phyloP scores from a whole-genome alignment of 2,113 vertebrate species.

The Ptilorrhoa leucosticta region DNA sequence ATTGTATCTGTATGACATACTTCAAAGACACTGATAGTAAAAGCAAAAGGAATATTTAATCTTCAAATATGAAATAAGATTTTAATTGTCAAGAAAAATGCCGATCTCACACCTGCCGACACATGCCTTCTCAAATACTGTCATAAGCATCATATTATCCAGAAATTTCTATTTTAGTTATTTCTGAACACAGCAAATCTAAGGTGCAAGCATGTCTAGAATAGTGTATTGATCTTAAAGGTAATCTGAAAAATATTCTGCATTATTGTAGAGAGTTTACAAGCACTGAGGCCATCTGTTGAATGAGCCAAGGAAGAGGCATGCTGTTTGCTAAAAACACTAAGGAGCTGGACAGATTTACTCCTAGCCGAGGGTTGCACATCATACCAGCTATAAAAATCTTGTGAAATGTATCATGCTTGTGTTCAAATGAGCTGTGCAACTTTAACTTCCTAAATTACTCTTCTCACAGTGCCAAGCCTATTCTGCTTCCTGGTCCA shows the following conservation, averaged over 20 bases:
- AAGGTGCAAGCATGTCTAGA: not conserved
- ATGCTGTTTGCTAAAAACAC: not conserved
- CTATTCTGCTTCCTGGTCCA: not conserved
- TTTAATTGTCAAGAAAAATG: constrained; percentile 17
- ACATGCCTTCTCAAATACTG: not conserved
- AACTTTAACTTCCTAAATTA: not conserved
- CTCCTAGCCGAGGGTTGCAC: not conserved
- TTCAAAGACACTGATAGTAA: not conserved
- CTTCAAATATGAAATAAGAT: not conserved
- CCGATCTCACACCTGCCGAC: not conserved
- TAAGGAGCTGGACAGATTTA: not conserved
- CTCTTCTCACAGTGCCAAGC: not conserved
- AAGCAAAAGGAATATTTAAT: not conserved
- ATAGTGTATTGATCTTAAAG: not conserved
- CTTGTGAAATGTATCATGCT: not conserved
- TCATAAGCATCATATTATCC: not conserved
- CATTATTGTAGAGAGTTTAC: not conserved
- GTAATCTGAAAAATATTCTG: not conserved
- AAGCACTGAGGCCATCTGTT: not conserved
- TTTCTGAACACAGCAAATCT: constrained; percentile 1
- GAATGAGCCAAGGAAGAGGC: constrained; percentile 2
- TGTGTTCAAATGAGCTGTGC: not conserved
- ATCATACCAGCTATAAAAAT: not conserved
- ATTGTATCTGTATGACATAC: not conserved
- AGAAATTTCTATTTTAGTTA: not conserved